These are phyloP conservation scores for Zophobas atratus DNA, from an alignment of 1,140 invertebrate species.

Conservation along the genomic window DNA sequence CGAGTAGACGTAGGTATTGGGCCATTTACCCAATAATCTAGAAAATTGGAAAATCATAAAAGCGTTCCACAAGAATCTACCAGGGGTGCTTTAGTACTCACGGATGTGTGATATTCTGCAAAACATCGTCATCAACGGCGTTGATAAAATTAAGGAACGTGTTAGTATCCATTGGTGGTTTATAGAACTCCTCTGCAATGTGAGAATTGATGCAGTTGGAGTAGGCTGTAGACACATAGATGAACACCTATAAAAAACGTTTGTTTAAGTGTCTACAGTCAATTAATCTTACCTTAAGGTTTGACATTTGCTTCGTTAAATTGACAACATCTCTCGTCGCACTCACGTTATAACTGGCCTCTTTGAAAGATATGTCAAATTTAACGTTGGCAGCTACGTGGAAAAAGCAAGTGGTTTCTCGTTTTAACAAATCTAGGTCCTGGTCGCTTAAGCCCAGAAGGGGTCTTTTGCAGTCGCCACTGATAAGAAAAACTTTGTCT, in stretches of 20 bases:
- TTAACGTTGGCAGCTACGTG: too few relatives aligned
- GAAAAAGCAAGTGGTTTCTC: too few relatives aligned
- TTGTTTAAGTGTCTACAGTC: not conserved
- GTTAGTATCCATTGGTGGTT: constrained; percentile 68
- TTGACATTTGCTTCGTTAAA: too few relatives aligned
- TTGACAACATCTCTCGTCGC: too few relatives aligned
- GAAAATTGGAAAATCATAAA: constrained; percentile 44
- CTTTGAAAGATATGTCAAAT: too few relatives aligned
- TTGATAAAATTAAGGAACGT: constrained; percentile 16
- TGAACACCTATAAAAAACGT: constrained; percentile 46
- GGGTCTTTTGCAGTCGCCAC: too few relatives aligned
- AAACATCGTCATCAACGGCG: constrained; percentile 3
- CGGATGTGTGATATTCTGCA: constrained; percentile 5
- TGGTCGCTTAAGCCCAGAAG: too few relatives aligned
- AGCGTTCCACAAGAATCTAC: not conserved
- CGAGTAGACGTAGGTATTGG: constrained; percentile 77
- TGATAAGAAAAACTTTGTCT: too few relatives aligned
- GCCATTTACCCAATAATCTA: constrained; percentile 71
- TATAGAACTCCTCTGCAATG: constrained; percentile 75
- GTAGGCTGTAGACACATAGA: constrained; percentile 75
- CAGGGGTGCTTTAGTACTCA: too few relatives aligned
- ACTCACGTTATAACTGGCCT: too few relatives aligned
- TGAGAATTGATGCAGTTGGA: constrained; percentile 70
- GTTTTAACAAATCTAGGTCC: too few relatives aligned
- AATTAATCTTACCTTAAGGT: too few relatives aligned